A percentile compares a stretch with the other conserved stretches of the same genome.
These are phyloP conservation scores for Trematomus bernacchii DNA, from an alignment of 2,797 vertebrate species.

Conservation along the genomic window DNA sequence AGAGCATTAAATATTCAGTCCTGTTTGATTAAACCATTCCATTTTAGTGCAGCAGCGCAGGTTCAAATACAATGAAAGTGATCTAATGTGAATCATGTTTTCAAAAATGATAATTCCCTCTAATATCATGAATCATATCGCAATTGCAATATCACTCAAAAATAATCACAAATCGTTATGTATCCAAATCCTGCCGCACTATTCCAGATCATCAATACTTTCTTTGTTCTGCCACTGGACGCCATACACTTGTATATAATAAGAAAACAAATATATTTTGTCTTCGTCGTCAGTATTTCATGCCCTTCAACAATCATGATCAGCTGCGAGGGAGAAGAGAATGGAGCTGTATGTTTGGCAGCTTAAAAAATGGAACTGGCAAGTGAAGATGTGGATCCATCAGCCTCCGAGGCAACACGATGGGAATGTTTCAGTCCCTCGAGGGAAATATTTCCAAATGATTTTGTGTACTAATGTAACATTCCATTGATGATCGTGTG, in stretches of 20 bases:
- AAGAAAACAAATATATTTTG: slow-evolving; percentile 2
- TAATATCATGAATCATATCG: background rate
- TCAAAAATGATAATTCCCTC: too few species aligned
- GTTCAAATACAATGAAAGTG: too few species aligned
- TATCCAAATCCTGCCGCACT: too few species aligned
- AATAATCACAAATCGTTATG: too few species aligned
- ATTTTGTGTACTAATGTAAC: slow-evolving; percentile 14
- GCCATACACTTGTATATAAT: background rate
- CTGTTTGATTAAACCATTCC: too few species aligned
- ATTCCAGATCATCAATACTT: background rate
- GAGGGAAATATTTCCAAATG: slow-evolving; percentile 9
- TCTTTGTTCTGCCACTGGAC: background rate
- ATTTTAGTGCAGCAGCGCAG: too few species aligned
- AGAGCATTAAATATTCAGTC: too few species aligned
- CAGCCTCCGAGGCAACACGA: slow-evolving; percentile 14
- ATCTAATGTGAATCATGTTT: too few species aligned
- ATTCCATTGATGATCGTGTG: slow-evolving; percentile 27
- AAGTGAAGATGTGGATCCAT: slow-evolving; percentile 33
- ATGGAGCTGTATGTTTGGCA: slow-evolving; percentile 42
- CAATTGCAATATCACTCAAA: too few species aligned
- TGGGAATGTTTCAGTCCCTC: slow-evolving; percentile 19
- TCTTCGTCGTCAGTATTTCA: slow-evolving; percentile 24
- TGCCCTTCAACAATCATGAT: slow-evolving; percentile 15
- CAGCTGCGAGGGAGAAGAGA: slow-evolving; percentile 15
- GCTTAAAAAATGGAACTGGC: slow-evolving; percentile 38